Base-by-base conservation (phyloP, 2,888 invertebrate species). In the Bhutanitis thaidina region DNA sequence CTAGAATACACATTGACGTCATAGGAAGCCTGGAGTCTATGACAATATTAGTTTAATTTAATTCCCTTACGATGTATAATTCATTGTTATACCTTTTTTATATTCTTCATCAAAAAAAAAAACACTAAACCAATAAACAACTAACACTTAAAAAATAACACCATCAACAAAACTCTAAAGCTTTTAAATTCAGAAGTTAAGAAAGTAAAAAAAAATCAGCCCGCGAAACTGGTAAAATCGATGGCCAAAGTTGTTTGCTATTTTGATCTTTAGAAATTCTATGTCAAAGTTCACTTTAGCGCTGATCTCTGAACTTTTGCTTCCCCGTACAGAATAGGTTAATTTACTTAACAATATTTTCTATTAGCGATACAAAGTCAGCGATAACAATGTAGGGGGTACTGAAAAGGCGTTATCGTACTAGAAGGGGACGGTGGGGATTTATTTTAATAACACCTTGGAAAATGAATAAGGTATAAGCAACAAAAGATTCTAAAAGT, bases 331-430 rank as follows among this genome's bases (percentile, higher is more conserved):
- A 14, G 43, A 46, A 52, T 52, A 49, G 49, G 53, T 53, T 53
- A 49, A 53, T 53, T 56, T 49, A 53, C 49, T 49, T 39, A 52
- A 53, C 53, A 53, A 59, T 60, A 57, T 58, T 61, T 60, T 57
- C 57, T 56, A 56, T 62, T 59, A 59, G 50, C 53, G 54, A 49
- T 48, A 61, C 56, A 59, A 59, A 58, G 58, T 58, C 51, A 44
- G 44, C 56, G 56, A 52, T 55, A 58, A 62, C 62, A 62, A 62
- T 45, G 50, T 60, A 52, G 58, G 35, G 35, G 40, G 53, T 53
- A 57, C 58, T 52, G 37, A 59, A 57, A 34, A 58, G 45, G 38
- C 49, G 56, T 57, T 61, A 61, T 60, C 60, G 44, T 46, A 52
- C 37, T 49, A 36, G 7, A 52, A 54, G 49, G 53, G 38, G 43